Conservation (phyloP, 2,888 invertebrate genomes). For the Rhagophthalmus giganteus region DNA sequence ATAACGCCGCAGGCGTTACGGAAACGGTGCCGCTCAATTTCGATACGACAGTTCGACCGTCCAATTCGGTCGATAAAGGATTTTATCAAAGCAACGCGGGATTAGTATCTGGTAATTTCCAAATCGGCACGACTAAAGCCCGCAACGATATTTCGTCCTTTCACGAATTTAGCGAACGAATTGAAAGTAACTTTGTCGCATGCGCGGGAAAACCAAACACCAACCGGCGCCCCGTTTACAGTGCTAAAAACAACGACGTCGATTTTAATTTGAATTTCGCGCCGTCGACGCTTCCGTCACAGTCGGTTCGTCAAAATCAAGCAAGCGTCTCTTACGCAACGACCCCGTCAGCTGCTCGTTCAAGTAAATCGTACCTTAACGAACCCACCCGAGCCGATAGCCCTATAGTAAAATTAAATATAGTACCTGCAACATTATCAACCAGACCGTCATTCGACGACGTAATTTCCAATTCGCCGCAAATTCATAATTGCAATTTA, state of each 20-base stretch:
- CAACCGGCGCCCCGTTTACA: too few relatives aligned
- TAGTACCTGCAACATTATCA: neutral
- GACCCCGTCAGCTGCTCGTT: neutral
- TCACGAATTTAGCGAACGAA: too few relatives aligned
- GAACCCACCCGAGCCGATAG: slow-evolving; percentile 3
- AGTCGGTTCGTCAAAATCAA: neutral
- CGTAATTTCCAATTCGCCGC: neutral
- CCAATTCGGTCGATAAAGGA: neutral
- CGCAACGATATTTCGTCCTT: too few relatives aligned
- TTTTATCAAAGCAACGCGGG: too few relatives aligned
- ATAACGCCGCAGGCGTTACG: neutral
- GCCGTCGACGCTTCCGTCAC: slow-evolving; percentile 4
- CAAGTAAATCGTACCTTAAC: too few relatives aligned
- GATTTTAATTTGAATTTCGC: slow-evolving; percentile 6
- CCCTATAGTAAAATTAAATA: slow-evolving; percentile 15
- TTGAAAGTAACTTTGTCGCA: too few relatives aligned
- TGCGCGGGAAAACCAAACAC: neutral
- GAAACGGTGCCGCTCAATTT: neutral
- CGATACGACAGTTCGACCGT: neutral
- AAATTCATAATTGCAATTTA: too few relatives aligned
- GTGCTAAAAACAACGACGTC: neutral
- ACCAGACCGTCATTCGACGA: neutral
- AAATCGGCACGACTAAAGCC: neutral
- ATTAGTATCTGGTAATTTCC: neutral
- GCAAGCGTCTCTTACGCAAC: neutral